Conservation (phyloP, 2,888 invertebrate species). For the Eutolmus rufibarbis region DNA sequence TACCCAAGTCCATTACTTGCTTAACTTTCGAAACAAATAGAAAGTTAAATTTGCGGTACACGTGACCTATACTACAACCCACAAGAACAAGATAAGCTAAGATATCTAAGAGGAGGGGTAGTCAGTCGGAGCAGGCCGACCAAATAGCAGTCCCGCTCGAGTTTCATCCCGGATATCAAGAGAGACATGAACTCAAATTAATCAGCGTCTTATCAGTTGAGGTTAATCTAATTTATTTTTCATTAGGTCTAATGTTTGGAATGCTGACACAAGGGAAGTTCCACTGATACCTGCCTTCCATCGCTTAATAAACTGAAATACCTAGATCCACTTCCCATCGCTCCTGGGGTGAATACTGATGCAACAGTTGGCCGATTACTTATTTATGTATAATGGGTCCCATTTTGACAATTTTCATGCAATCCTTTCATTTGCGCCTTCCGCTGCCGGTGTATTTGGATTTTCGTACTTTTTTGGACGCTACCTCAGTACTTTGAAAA, state of each 20-base stretch:
- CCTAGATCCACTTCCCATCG: neutral
- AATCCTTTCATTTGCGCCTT: constrained; percentile 15
- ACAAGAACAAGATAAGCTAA: neutral
- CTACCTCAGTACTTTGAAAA: neutral
- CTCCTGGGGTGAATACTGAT: neutral
- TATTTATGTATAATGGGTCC: constrained; percentile 14
- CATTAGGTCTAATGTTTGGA: constrained; percentile 19
- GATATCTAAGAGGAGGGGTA: neutral
- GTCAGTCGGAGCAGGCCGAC: neutral
- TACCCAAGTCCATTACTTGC: neutral
- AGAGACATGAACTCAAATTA: constrained; percentile 22
- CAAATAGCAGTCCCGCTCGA: neutral
- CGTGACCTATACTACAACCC: neutral
- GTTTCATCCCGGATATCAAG: neutral
- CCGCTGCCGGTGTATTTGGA: neutral
- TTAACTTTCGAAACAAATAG: constrained; percentile 5
- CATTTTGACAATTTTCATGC: constrained; percentile 10
- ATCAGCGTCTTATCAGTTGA: constrained; percentile 30
- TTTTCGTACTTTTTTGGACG: neutral
- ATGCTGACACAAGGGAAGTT: neutral
- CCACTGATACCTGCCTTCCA: neutral
- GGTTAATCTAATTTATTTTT: constrained; percentile 33
- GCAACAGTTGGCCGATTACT: constrained; percentile 22
- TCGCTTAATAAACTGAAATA: neutral
- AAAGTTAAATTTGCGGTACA: constrained; percentile 18